These are phyloP conservation scores for Tetrao urogallus DNA, from an alignment of 2,113 vertebrate species.

Conservation along the genomic window DNA sequence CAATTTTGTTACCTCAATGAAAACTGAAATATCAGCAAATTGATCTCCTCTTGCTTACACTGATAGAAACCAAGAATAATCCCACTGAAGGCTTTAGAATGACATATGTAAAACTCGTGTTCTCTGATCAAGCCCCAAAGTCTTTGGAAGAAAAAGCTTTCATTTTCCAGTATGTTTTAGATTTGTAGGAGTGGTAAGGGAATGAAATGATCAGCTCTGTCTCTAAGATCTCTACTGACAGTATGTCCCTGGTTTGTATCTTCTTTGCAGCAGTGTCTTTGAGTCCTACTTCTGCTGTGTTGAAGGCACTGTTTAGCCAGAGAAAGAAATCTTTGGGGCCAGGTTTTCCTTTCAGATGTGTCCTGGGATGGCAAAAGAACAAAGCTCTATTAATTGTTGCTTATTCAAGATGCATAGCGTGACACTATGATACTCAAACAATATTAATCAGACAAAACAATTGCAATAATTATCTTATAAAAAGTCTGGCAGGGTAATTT, in stretches of 20 bases:
- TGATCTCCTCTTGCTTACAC: slow-evolving; percentile 7
- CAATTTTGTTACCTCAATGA: neutral
- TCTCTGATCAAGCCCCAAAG: neutral
- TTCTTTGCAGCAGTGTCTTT: neutral
- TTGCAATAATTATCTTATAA: slow-evolving; percentile 62
- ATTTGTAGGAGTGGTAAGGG: neutral
- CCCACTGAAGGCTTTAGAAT: neutral
- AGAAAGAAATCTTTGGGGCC: slow-evolving; percentile 4
- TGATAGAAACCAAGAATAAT: neutral
- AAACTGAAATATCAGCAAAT: slow-evolving; percentile 7
- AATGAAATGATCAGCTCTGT: neutral
- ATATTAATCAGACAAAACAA: slow-evolving; percentile 64
- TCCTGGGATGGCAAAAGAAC: slow-evolving; percentile 19
- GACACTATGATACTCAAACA: slow-evolving; percentile 31
- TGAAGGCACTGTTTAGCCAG: neutral
- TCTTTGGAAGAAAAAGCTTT: slow-evolving; percentile 2
- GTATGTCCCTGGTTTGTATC: neutral
- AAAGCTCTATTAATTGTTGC: slow-evolving; percentile 32
- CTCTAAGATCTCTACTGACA: neutral
- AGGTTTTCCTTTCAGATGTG: slow-evolving; percentile 31
- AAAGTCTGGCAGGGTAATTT: slow-evolving; percentile 57
- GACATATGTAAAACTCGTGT: neutral
- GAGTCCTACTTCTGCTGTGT: neutral
- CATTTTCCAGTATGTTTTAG: neutral
- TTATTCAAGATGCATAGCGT: slow-evolving; percentile 13